Evolutionary conservation across 2,113 vertebrate species (phyloP), one percentile per base, ranked within the genome.

Genomic region (Sceloporus tristichus): DNA sequence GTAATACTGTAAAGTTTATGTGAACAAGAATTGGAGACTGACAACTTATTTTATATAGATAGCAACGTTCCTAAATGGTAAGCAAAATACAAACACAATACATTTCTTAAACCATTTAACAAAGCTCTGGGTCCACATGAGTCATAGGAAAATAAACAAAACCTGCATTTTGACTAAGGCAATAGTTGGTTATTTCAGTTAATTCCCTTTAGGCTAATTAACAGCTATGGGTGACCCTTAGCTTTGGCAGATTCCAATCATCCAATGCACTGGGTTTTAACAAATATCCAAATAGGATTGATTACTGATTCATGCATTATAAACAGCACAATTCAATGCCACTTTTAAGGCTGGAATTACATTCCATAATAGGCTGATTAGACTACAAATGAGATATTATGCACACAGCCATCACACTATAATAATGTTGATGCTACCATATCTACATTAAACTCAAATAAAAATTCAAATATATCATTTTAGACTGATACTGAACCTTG

Each of bases 171-270:
- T 85, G 40, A 77, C 74, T 77, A 77, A 65, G 59, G 16, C 54
- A 85, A 77, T 38, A 94, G 96, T 96, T 95, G 95, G 96, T 97
- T 97, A 95, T 98, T 98, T 98, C 96, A 95, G 96, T 97, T 98
- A 95, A 98, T 98, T 98, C 97, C 95, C 97, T 97, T 95, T 95
- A 95, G 97, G 97, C 98, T 98, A 98, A 98, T 98, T 98, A 98
- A 98, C 96, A 97, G 96, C 96, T 96, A 94, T 94, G 95, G 94
- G 91, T 97, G 96, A 97, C 96, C 97, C 98, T 98, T 98, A 95
- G 92, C 93, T 96, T 66, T 94, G 95, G 96, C 95, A 97, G 96
- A 94, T 86, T 96, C 95, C 93, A 97, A 96, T 97, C 97, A 98
- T 96, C 95, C 96, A 96, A 93, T 97, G 97, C 97, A 97, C 94